phyloP scores from a whole-genome alignment of 2,113 vertebrate species.

The Protobothrops flavoviridis region DNA sequence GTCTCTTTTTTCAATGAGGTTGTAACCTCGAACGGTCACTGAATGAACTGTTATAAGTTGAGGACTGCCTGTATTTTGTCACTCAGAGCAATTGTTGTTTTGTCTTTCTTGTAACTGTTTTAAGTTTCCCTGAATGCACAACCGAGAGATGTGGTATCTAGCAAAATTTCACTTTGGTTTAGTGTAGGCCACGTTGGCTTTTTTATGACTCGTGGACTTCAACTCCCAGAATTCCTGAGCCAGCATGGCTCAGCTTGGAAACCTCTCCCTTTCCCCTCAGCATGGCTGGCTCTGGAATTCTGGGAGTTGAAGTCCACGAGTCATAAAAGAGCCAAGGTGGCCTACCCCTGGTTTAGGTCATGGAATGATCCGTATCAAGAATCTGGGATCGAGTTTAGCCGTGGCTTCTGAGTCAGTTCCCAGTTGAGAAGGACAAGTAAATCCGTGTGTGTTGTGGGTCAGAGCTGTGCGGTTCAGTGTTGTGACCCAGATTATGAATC shows the following conservation, averaged over 20 bases:
- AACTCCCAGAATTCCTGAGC: too few relatives aligned
- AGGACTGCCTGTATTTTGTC: background rate
- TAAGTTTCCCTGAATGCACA: background rate
- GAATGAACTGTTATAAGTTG: background rate
- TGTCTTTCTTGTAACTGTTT: background rate
- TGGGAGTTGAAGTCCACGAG: too few relatives aligned
- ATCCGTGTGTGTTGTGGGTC: background rate
- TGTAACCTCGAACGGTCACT: background rate
- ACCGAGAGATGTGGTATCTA: background rate
- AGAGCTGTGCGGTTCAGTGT: background rate
- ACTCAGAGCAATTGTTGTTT: background rate
- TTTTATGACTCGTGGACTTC: too few relatives aligned
- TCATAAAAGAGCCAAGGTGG: too few relatives aligned
- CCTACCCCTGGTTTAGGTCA: background rate
- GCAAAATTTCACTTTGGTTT: background rate
- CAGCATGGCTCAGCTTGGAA: too few relatives aligned
- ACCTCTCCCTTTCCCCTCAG: too few relatives aligned
- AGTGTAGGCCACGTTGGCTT: too few relatives aligned
- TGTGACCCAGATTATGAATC: background rate
- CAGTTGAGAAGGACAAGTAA: background rate
- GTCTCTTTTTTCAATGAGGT: background rate
- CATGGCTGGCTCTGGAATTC: too few relatives aligned
- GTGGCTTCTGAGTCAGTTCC: background rate
- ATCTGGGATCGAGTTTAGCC: too few relatives aligned
- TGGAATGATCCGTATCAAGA: background rate